These are phyloP conservation scores for Ophioninae sp. DNA, from an alignment of 2,888 invertebrate genomes.

Conservation along the genomic window DNA sequence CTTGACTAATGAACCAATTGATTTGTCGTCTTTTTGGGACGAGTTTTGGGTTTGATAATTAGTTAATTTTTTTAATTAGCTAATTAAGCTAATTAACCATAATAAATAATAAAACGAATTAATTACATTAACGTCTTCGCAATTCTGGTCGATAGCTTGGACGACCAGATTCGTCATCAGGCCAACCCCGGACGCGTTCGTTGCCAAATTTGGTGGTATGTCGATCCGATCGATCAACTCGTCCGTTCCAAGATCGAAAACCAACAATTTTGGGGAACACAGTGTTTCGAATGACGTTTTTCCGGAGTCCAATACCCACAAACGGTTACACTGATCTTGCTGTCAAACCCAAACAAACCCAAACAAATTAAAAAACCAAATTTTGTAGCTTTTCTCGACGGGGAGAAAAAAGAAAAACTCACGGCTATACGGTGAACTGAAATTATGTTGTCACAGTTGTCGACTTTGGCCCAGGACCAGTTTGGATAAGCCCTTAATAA, in stretches of 20 bases:
- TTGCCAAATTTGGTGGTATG: conserved; percentile 45
- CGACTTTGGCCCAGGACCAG: conserved; percentile 84
- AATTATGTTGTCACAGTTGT: conserved; percentile 85
- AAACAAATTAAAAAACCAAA: no score
- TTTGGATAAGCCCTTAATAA: conserved; percentile 84
- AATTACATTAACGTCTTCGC: conserved; percentile 15
- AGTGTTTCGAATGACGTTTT: conserved; percentile 83
- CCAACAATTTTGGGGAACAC: conserved; percentile 87
- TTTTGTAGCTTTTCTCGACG: neutral
- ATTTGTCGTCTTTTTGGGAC: no score
- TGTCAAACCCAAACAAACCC: conserved; percentile 69
- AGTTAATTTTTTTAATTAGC: no score
- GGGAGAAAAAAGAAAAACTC: conserved; percentile 76
- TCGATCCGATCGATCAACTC: conserved; percentile 66
- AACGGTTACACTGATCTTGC: conserved; percentile 83
- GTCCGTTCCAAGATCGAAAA: conserved; percentile 85
- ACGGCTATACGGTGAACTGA: conserved; percentile 88
- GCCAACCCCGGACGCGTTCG: conserved; percentile 36
- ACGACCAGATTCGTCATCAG: conserved; percentile 37
- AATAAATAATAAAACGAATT: neutral
- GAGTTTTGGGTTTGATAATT: no score
- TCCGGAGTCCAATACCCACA: conserved; percentile 87
- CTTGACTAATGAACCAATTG: no score
- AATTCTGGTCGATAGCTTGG: conserved; percentile 19
- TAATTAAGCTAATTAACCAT: no score